Base-by-base conservation (phyloP, 2,797 vertebrate genomes). In the Geotrypetes seraphini region DNA sequence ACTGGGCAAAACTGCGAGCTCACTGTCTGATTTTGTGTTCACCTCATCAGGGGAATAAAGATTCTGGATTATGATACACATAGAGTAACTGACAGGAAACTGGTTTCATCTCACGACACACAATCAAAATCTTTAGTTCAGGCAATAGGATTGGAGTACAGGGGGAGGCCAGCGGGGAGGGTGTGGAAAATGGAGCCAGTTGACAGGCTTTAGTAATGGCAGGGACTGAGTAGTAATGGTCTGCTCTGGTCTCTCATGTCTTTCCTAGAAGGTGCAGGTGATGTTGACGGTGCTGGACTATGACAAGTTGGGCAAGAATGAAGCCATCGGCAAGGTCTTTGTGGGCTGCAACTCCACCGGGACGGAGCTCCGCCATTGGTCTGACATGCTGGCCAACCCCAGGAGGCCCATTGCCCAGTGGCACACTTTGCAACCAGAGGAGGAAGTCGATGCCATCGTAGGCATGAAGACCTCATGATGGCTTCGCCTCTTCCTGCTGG, bases 261-360 rank as follows among this genome's bases (percentile, higher is more conserved):
- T 8, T 25, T 16, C 44, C 13, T 66, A 93, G 90, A 93, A 90
- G 79, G 90, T 92, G 22, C 90, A 93, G 46, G 83, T 92, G n/a
- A 84, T 91, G 53, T 70, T 93, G 48, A 93, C 89, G 0, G 89
- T 92, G 32, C 84, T 82, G 36, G 90, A 93, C 66, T 93, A 92
- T 1, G 90, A 93, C 65, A 93, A 92, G 60, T 81, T 93, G 28
- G 88, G 90, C 17, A 92, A 88, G 71, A 92, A 93, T 2, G 90
- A 93, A 45, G 79, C 90, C 21, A 92, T 93, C 7, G 90, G 90
- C 28, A 86, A 88, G 60, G 74, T 82, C 56, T 91, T 91, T 4
- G 87, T 91, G 43, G 90, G 90, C 13, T 83, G 83, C 1, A 87
- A 81, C 1, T 83, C 75, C 1, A 87, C 88, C 1, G 88, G 90